Base-by-base conservation (phyloP, 2,797 vertebrate species). In the Acrossocheilus wenchowensis region DNA sequence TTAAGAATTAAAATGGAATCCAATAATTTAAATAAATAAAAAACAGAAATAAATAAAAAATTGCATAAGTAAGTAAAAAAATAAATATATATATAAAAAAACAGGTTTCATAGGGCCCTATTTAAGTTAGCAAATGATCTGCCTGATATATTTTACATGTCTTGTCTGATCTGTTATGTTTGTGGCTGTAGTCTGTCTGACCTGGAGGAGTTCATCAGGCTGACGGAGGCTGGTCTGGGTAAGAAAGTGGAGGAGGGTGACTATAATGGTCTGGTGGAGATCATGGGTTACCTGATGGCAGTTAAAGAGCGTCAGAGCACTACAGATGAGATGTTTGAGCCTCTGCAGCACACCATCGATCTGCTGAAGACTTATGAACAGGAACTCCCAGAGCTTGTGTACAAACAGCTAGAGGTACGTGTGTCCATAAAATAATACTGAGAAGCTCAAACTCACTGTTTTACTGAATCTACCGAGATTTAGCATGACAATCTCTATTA, bases 291-390 rank as follows among this genome's bases (percentile, higher is more conserved):
- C 64, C 94, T 99, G 36, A 90, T 97, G 94, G 96, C 97, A 0
- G 91, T 98, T 23, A 99, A 98, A 90, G 97, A 98, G 64, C 95
- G 96, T 39, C 97, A 96, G 50, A 91, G 78, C 30, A 89, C 85
- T 89, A 96, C 97, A 0, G 96, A 99, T 77, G 94, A 95, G 89
- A 97, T 99, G 96, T 99, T 99, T 90, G 97, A 98, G 89, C 97
- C 97, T 7, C 92, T 99, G 87, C 96, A 96, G 87, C 96, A 98
- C 88, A 98, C 97, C 21, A 94, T 98, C 0, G 94, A 97, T 57
- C 92, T 99, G 77, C 94, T 99, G 90, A 97, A 95, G 91, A 90
- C 89, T 0, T 99, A 99, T 0, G 95, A 97, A 69, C 98, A 99
- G 88, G 96, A 98, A 66, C 91, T 99, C 71, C 96, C 98, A 0